These are phyloP conservation scores for Fragum whitleyi DNA, from an alignment of 2,888 invertebrate species.

Conservation along the genomic window DNA sequence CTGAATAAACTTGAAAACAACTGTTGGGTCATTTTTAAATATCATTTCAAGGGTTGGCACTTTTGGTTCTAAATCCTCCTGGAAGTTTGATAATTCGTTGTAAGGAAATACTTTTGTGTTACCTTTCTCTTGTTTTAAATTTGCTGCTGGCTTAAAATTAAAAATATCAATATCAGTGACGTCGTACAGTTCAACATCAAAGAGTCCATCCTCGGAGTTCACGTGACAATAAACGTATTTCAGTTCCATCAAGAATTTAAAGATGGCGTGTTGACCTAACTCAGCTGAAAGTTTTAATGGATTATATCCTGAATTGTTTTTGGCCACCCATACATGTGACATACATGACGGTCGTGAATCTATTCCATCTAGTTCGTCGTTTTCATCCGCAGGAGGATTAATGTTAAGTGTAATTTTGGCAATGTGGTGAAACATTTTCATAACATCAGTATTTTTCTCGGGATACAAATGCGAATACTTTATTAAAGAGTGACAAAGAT, in stretches of 20 bases:
- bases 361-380: background rate
- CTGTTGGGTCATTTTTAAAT: conserved; percentile 47
- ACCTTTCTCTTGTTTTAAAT: background rate
- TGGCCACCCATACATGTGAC: conserved; percentile 48
- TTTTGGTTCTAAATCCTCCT: background rate
- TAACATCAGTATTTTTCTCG: conserved; percentile 53
- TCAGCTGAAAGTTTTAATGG: conserved; percentile 60
- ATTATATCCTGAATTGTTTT: conserved; percentile 50
- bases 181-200: conserved; percentile 66
- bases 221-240: conserved; percentile 59
- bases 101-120: background rate
- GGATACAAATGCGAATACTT: conserved; percentile 67
- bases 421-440: conserved; percentile 43
- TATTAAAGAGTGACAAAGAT: conserved; percentile 69
- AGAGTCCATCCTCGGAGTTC: conserved; percentile 64
- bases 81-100: background rate
- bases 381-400: background rate
- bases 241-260: conserved; percentile 62
- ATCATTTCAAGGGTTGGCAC: conserved; percentile 65
- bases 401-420: conserved; percentile 1
- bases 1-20: conserved; percentile 60
- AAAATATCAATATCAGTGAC: conserved; percentile 64
- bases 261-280: conserved; percentile 56
- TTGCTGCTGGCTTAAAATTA: background rate
- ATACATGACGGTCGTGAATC: background rate